These are phyloP conservation scores for Urocynchramus pylzowi DNA, from an alignment of 2,113 vertebrate genomes.

Conservation along the genomic window DNA sequence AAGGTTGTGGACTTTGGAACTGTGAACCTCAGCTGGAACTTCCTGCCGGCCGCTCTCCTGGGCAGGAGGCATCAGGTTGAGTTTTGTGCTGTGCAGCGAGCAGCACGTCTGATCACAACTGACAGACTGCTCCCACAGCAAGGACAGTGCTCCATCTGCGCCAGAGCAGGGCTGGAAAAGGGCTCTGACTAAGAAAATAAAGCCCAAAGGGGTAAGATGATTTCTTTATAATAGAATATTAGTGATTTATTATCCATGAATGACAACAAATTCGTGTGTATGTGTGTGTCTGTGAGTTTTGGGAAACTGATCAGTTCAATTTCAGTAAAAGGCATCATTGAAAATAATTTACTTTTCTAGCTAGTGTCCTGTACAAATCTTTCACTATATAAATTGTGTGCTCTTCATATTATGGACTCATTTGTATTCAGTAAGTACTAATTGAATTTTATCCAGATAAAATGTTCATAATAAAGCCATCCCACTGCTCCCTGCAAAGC, in stretches of 20 bases:
- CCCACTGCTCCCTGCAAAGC: background rate
- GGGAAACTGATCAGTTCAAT: background rate
- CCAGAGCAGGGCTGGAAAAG: conserved; percentile 27
- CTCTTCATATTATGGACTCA: background rate
- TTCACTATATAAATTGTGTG: background rate
- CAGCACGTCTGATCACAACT: conserved; percentile 67
- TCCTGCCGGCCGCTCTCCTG: conserved; percentile 35
- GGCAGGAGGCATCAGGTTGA: conserved; percentile 51
- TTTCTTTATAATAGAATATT: conserved; percentile 37
- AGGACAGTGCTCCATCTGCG: conserved; percentile 54
- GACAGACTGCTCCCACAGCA: conserved; percentile 69
- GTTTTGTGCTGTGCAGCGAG: conserved; percentile 35
- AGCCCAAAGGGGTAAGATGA: background rate
- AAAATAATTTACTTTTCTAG: background rate
- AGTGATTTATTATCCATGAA: conserved; percentile 50
- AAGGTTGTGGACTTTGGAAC: conserved; percentile 48
- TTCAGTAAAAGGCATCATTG: background rate
- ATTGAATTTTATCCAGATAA: background rate
- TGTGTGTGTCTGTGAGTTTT: background rate
- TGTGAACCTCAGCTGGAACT: conserved; percentile 66
- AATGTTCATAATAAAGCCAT: background rate
- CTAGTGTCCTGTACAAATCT: background rate
- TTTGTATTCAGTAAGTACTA: background rate
- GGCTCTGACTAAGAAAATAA: conserved; percentile 36
- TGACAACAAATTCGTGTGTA: background rate